Evolutionary conservation across 2,888 invertebrate genomes (phyloP).

Genomic region (Sisyra nigra): DNA sequence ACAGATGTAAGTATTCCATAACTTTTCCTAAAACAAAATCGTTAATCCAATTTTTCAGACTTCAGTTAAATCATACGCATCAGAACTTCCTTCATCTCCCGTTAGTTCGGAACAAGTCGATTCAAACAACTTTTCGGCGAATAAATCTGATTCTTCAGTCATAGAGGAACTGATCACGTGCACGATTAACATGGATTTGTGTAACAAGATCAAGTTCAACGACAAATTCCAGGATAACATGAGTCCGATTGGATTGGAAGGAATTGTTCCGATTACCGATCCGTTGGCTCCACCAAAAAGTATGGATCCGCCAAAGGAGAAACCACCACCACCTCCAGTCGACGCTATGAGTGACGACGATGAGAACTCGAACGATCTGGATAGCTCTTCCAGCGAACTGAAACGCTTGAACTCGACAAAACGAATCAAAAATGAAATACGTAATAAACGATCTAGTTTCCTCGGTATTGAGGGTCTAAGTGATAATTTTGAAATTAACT

Average conservation of each 20-base stretch:
- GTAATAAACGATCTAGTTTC: slow-evolving; percentile 71
- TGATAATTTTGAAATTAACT: slow-evolving; percentile 51
- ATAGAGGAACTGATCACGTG: slow-evolving; percentile 4
- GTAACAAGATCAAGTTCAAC: slow-evolving; percentile 24
- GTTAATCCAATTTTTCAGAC: not conserved
- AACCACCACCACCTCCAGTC: slow-evolving; percentile 67
- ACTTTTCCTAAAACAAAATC: not conserved
- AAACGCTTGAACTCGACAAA: slow-evolving; percentile 68
- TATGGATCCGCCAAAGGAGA: slow-evolving; percentile 39
- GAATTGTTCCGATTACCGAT: slow-evolving; percentile 8
- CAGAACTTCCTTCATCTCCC: not conserved
- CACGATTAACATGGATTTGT: slow-evolving; percentile 4
- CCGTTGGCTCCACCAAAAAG: slow-evolving; percentile 15
- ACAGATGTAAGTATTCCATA: slow-evolving; percentile 8
- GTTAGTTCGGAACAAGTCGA: no score
- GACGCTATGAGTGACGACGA: slow-evolving; percentile 29
- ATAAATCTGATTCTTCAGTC: slow-evolving; percentile 5
- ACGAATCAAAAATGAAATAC: slow-evolving; percentile 70
- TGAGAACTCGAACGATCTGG: slow-evolving; percentile 31
- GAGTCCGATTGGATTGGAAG: slow-evolving; percentile 16
- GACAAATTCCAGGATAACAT: slow-evolving; percentile 36
- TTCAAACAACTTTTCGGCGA: not conserved
- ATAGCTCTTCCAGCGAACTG: slow-evolving; percentile 23
- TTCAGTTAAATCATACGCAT: slow-evolving; percentile 7
- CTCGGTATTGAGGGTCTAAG: slow-evolving; percentile 66